A percentile compares a stretch with the other conserved stretches of the same genome.
These are phyloP conservation scores for Drosophila atripex DNA, from an alignment of 2,888 invertebrate species.

Conservation along the genomic window DNA sequence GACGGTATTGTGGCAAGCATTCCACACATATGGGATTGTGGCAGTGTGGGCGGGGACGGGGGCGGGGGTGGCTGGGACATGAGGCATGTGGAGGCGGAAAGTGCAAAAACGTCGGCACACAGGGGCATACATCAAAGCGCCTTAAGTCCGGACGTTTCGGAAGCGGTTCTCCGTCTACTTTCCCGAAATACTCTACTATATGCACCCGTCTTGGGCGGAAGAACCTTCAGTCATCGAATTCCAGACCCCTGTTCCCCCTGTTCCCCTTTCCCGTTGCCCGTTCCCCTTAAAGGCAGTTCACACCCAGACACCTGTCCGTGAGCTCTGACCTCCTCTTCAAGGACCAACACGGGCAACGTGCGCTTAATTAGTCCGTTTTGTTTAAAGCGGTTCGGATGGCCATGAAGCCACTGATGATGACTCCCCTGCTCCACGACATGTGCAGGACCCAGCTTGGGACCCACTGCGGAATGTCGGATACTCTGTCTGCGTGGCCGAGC, in stretches of 20 bases:
- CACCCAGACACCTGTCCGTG: slow-evolving; percentile 36
- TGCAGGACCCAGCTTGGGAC: neutral
- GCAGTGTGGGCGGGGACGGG: slow-evolving; percentile 1
- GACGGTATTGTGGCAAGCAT: slow-evolving; percentile 50
- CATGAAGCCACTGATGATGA: slow-evolving; percentile 51
- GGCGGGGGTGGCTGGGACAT: neutral
- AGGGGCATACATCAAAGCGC: slow-evolving; percentile 68
- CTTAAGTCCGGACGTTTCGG: slow-evolving; percentile 44
- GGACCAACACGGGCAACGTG: slow-evolving; percentile 53
- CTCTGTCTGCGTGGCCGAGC: too few species aligned
- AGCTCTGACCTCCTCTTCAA: slow-evolving; percentile 3
- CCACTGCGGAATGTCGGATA: too few species aligned
- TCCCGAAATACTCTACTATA: too few species aligned
- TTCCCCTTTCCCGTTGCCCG: neutral
- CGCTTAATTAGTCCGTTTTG: slow-evolving; percentile 78
- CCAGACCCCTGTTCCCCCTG: neutral
- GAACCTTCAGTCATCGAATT: slow-evolving; percentile 8
- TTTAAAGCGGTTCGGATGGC: slow-evolving; percentile 73
- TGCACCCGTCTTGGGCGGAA: neutral
- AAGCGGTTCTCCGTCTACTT: neutral
- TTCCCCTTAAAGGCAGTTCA: slow-evolving; percentile 44
- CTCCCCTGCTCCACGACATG: slow-evolving; percentile 24
- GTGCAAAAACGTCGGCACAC: slow-evolving; percentile 41
- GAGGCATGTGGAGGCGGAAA: slow-evolving; percentile 3
- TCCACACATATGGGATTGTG: slow-evolving; percentile 26